Evolutionary conservation across 2,113 vertebrate species (phyloP), one percentile per base, ranked within the genome.

Genomic region (Urocynchramus pylzowi): DNA sequence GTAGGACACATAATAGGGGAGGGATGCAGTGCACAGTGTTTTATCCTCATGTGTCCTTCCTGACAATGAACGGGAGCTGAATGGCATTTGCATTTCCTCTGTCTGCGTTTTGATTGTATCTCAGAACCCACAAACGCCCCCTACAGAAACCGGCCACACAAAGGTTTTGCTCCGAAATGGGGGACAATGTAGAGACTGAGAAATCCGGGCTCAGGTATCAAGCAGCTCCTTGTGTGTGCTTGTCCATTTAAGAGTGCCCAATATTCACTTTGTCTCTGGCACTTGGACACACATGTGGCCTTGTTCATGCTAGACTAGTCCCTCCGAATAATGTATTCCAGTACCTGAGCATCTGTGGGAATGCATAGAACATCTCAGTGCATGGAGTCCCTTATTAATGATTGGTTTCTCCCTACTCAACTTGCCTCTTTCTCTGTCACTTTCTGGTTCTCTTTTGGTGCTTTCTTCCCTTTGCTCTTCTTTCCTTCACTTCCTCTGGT

Each of bases 81-180:
- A 96, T 82, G 95, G 88, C 93, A 98, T 98, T 98, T 98, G 97
- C 98, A 98, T 98, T 98, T 98, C 95, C 95, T 97, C 97, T 95
- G 95, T 96, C 96, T 95, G 96, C 86, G 16, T 93, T 97, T 79
- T 54, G 93, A 97, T 94, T 96, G 94, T 97, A 94, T 93, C 93
- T 96, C 79, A 28, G 91, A 74, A 69, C 86, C 73, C 81, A 89
- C 91, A 27, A 75, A 96, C 89, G 97, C 94, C 97, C 96, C 93
- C 97, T 97, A 96, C 93, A 97, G 98, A 98, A 97, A 95, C 76
- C 83, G 97, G 92, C 93, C 82, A 71, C 96, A 98, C 97, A 98
- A 98, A 98, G 97, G 93, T 97, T 97, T 97, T 76, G 78, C 85
- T 92, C 79, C 49, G 86, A 94, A 84, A 83, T 63, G 63, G 75